Evolutionary conservation across 1,140 invertebrate genomes (phyloP), one percentile per base, ranked within the genome.

Genomic region (Drosophila nannoptera): DNA sequence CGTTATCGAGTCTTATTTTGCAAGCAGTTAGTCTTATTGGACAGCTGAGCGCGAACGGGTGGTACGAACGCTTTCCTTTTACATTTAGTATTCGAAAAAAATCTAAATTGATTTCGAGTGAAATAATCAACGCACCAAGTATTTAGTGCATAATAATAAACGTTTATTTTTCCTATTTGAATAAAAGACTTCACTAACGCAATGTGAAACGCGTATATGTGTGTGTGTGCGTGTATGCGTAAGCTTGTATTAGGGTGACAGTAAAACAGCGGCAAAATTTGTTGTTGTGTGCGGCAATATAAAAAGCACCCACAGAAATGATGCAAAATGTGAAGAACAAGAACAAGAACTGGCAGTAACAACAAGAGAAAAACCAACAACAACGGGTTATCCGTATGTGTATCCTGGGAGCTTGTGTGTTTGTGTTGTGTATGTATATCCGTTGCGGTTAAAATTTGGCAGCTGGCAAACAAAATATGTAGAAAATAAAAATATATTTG

Each of bases 1-100:
- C 56, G 64, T 9, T 55, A 55, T 54, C 66, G 59, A 14, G 54
- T 5, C 12, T 16, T 8, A 12, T 14, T 16, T 55, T 29, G 29
- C 32, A 11, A 49, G 16, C 16, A 33, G 36, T 65, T 70, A 70
- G 68, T 70, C 54, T 70, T 70, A 70, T 70, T 70, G 68, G 62
- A 70, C 68, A 70, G 68, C 68, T 70, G 68, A 66, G 68, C 62
- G 68, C 62, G 68, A 66, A 54, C 68, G 68, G 67, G 68, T 70
- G 68, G 68, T 70, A 70, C 53, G 67, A 52, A 31, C 53, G 61
- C 58, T 46, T 14, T 11, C 9, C 8, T 40, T 55, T 66, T 65
- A 31, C 12, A 16, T 22, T 22, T 6, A 45, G 29, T 33, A 45
- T 48, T 58, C 33, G 53, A 59, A 43, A 40, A 40, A 12, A 55